Conservation (phyloP, 2,113 vertebrate genomes). For the Poeciliopsis occidentalis region DNA sequence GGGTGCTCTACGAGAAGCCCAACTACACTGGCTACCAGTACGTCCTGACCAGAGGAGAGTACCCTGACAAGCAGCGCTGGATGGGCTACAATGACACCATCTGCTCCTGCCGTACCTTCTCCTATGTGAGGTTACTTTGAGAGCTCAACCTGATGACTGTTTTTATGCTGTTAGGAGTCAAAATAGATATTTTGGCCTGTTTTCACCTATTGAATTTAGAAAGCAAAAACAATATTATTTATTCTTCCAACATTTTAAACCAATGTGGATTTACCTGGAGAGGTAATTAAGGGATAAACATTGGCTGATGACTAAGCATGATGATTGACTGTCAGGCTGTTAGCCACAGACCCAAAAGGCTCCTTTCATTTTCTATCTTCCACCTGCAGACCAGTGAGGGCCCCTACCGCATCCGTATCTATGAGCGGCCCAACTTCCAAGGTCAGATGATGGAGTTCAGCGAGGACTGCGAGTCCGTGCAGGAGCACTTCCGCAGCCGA, state of each 20-base stretch:
- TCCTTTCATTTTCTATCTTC: not conserved
- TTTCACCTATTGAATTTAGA: not conserved
- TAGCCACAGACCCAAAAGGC: not conserved
- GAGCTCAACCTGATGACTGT: not conserved
- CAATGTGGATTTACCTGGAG: not conserved
- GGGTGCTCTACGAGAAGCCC: slow-evolving; percentile 78
- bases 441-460: slow-evolving; percentile 84
- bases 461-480: slow-evolving; percentile 82
- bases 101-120: slow-evolving; percentile 63
- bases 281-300: not conserved
- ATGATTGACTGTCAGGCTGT: not conserved
- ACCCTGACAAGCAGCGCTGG: slow-evolving; percentile 77
- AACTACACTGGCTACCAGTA: slow-evolving; percentile 79
- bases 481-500: slow-evolving; percentile 79
- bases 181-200: not conserved
- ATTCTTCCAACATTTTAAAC: not conserved
- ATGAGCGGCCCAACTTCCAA: slow-evolving; percentile 80
- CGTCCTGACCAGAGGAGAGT: slow-evolving; percentile 75
- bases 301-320: not conserved
- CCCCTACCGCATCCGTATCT: slow-evolving; percentile 82
- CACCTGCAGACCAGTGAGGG: slow-evolving; percentile 36
- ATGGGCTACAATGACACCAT: slow-evolving; percentile 76
- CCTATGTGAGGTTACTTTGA: not conserved
- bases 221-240: not conserved
- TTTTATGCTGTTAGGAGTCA: not conserved